phyloP scores from a whole-genome alignment of 2,888 invertebrate genomes.

The Hirtodrosophila duncani region DNA sequence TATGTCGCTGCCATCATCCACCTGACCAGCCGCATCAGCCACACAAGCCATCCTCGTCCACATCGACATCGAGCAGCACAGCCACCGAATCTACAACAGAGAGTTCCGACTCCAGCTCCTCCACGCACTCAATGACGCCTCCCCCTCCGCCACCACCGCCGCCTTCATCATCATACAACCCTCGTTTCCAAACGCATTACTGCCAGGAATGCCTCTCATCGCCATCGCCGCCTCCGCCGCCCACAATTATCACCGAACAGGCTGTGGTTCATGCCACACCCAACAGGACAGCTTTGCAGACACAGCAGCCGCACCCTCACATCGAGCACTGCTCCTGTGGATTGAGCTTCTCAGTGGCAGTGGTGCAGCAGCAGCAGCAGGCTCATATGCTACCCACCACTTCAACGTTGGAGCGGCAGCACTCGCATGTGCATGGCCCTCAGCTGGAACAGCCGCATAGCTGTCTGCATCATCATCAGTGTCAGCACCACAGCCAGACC shows the following conservation, averaged over 20 bases:
- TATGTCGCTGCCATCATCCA: slow-evolving; percentile 76
- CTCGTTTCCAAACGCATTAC: slow-evolving; percentile 39
- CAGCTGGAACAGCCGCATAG: slow-evolving; percentile 33
- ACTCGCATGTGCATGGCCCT: slow-evolving; percentile 15
- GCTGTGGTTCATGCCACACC: slow-evolving; percentile 66
- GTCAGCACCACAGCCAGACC: slow-evolving; percentile 13
- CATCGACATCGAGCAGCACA: slow-evolving; percentile 56
- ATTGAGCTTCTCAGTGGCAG: slow-evolving; percentile 64
- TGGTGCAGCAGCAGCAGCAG: slow-evolving; percentile 39
- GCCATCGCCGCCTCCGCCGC: slow-evolving; percentile 70
- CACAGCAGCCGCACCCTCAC: slow-evolving; percentile 29
- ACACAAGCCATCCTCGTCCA: slow-evolving; percentile 61
- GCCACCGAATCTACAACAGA: slow-evolving; percentile 47
- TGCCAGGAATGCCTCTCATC: slow-evolving; percentile 67
- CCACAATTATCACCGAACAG: slow-evolving; percentile 71
- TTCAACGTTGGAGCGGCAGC: slow-evolving; percentile 36
- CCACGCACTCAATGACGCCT: slow-evolving; percentile 50
- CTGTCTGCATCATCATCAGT: slow-evolving; percentile 52
- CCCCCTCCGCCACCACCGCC: slow-evolving; percentile 51
- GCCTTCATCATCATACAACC: slow-evolving; percentile 34
- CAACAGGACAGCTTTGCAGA: neutral
- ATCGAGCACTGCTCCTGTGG: slow-evolving; percentile 75
- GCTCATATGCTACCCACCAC: slow-evolving; percentile 14
- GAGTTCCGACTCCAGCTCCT: slow-evolving; percentile 53
- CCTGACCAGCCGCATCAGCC: slow-evolving; percentile 64